Evolutionary conservation across 2,888 invertebrate species (phyloP).

Genomic region (Microchrysa polita): DNA sequence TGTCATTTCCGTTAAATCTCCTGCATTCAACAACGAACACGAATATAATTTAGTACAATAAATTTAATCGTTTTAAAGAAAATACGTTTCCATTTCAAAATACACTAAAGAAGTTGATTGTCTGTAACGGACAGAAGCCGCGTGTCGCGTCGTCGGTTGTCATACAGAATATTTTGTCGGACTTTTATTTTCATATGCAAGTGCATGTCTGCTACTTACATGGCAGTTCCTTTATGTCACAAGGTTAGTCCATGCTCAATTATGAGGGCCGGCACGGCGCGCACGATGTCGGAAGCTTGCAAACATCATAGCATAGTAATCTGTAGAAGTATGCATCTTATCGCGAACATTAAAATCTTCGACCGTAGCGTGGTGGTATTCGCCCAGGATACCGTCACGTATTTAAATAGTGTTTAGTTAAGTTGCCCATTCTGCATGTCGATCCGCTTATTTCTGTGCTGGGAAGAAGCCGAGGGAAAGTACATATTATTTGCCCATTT

Average conservation of each 20-base stretch:
- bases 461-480: neutral
- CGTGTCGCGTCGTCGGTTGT: too few species aligned
- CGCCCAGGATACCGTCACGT: constrained; percentile 5
- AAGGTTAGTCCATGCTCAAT: neutral
- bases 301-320: too few species aligned
- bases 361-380: too few species aligned
- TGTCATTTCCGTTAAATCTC: constrained; percentile 27
- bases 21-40: constrained; percentile 20
- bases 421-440: constrained; percentile 7
- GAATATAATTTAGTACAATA: constrained; percentile 29
- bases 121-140: too few species aligned
- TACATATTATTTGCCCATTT: constrained; percentile 28
- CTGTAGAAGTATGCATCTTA: too few species aligned
- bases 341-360: too few species aligned
- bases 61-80: constrained; percentile 4
- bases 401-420: constrained; percentile 20
- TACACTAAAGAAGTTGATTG: too few species aligned
- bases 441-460: constrained; percentile 38
- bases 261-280: too few species aligned
- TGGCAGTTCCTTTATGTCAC: neutral
- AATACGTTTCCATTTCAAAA: neutral
- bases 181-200: neutral
- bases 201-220: neutral
- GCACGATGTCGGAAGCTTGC: neutral
- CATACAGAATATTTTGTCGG: too few species aligned